Evolutionary conservation across 2,888 invertebrate genomes (phyloP).

Genomic region (Folsomia manolachei): DNA sequence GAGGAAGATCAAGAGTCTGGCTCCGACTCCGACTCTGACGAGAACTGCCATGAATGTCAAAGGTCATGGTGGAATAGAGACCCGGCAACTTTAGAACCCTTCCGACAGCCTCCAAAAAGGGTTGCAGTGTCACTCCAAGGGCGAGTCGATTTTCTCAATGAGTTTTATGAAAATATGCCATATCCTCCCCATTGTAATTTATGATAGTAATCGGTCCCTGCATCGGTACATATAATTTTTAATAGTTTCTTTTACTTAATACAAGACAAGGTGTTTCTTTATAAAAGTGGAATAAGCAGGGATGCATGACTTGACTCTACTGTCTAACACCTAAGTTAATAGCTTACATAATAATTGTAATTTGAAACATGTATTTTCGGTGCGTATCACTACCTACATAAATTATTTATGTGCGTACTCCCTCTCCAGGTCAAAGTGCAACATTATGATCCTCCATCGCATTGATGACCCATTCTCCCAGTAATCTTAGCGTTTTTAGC

Average conservation of each 20-base stretch:
- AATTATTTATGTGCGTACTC: neutral
- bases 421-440: neutral
- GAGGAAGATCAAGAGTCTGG: neutral
- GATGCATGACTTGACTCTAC: too few relatives aligned
- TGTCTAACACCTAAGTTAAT: neutral
- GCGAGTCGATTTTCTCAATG: neutral
- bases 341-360: too few relatives aligned
- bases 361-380: neutral
- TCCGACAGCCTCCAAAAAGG: neutral
- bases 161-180: constrained; percentile 11
- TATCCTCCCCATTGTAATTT: constrained; percentile 22
- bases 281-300: neutral
- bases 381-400: neutral
- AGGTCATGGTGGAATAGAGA: constrained; percentile 1
- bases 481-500: constrained; percentile 20
- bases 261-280: neutral
- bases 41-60: neutral
- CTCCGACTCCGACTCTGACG: neutral
- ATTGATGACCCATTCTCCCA: constrained; percentile 29
- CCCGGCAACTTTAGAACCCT: neutral
- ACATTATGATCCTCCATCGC: constrained; percentile 24
- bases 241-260: too few relatives aligned
- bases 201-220: neutral
- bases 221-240: neutral
- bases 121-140: neutral